A percentile compares a stretch with the other conserved stretches of the same genome.
Evolutionary conservation across 2,797 vertebrate genomes (phyloP).

Genomic region (Syncerus caffer): DNA sequence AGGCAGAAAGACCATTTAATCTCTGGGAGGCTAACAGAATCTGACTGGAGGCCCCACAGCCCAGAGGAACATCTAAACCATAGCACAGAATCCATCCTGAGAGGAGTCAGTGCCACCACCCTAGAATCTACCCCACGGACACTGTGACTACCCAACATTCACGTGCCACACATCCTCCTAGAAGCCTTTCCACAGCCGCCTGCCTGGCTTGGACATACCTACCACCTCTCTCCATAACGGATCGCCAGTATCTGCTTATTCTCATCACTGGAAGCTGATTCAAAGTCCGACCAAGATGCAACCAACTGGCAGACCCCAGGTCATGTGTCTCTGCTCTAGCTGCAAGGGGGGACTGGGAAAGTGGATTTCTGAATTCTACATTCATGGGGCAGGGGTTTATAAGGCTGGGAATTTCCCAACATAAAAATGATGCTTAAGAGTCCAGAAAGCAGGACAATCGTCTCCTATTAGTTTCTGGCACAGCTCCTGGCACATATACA

Average conservation of each 20-base stretch:
- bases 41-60: neutral
- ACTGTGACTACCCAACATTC: no score
- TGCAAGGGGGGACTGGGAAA: neutral
- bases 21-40: neutral
- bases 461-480: neutral
- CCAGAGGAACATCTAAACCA: neutral
- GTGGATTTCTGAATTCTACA: neutral
- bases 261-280: neutral
- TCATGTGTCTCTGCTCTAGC: neutral
- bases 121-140: neutral
- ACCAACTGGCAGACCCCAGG: neutral
- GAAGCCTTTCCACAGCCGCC: neutral
- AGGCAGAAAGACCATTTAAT: neutral
- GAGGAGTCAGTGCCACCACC: fast-evolving
- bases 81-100: neutral
- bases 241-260: no score
- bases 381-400: neutral
- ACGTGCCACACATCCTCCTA: fast-evolving
- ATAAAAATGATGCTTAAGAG: neutral
- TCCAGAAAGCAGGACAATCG: neutral
- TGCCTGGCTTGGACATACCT: neutral
- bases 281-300: neutral
- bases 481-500: neutral
- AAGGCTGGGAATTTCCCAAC: neutral
- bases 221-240: neutral